Evolutionary conservation across 2,113 vertebrate genomes (phyloP).

Genomic region (Myodes glareolus): DNA sequence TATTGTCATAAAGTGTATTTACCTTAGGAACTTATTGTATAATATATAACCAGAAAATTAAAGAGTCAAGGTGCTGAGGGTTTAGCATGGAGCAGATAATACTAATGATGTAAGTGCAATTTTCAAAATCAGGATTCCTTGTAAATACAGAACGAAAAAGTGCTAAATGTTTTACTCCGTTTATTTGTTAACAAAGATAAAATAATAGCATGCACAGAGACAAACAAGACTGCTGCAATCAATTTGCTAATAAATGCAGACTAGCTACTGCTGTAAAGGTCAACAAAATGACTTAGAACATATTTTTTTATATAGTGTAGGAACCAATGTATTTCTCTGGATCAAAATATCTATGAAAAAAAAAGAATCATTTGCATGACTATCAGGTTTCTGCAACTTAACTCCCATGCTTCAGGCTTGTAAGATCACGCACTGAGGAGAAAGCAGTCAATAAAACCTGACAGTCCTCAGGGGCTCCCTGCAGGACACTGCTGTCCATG

Average conservation of each 20-base stretch:
- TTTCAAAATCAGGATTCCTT: not conserved
- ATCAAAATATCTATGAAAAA: not conserved
- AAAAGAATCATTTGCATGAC: not conserved
- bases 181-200: slow-evolving; percentile 38
- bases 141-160: not conserved
- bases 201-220: not conserved
- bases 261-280: not conserved
- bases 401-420: not conserved
- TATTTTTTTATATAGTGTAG: not conserved
- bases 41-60: not conserved
- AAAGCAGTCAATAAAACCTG: not conserved
- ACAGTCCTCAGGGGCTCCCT: not conserved
- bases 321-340: not conserved
- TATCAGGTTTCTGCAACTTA: not conserved
- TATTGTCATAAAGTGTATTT: not conserved
- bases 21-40: slow-evolving; percentile 12
- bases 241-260: slow-evolving; percentile 30
- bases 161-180: not conserved
- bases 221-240: slow-evolving; percentile 14
- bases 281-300: not conserved
- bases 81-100: not conserved
- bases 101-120: not conserved
- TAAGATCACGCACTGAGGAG: not conserved
- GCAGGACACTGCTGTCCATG: not conserved
- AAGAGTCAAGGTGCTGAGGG: not conserved